Base-by-base conservation (phyloP, 2,888 invertebrate species). In the Tipula confusa region DNA sequence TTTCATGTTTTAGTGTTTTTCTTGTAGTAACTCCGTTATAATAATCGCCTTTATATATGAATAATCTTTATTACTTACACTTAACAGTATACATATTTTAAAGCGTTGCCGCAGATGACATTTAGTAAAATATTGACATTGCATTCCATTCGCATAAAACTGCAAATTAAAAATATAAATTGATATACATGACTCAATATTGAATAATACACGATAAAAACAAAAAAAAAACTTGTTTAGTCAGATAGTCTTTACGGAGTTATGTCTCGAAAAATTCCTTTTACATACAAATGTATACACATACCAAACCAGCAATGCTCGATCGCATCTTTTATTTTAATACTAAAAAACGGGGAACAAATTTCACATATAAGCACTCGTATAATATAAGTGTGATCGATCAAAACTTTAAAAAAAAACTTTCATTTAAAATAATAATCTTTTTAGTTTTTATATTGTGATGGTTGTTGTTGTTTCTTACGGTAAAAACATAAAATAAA, bases 71-170 rank as follows among this genome's bases (percentile, higher is more conserved):
- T 64, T 64, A 24, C 7, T 24, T 24, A 64, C 2, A 64, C 11
- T 24, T 24, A 64, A 64, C 64, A 64, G 24, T 18, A n/a, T n/a
- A n/a, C n/a, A 64, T 24, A 64, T 64, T 64, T 64, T 24, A 64
- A 64, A 24, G 18, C 24, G 64, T 64, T 24, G 64, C 24, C 64
- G 64, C 13, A 64, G 64, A 64, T 64, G 64, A 64, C 64, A 64
- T 64, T 64, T 64, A 64, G 24, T 64, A 64, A 64, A 64, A 64
- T 64, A 64, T 64, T 64, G 64, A 64, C 64, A 64, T 64, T 64
- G 64, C 64, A 64, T 64, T 64, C 64, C 64, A 64, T 64, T 64
- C 64, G 64, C 64, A 64, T 64, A 64, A 64, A 64, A 64, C 24
- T 64, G 64, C 64, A 64, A 64, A 64, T 64, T 64, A 64, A 64